A percentile compares a stretch with the other conserved stretches of the same genome.
Conservation (phyloP, 2,797 vertebrate genomes). For the Euphonia xanthogaster region DNA sequence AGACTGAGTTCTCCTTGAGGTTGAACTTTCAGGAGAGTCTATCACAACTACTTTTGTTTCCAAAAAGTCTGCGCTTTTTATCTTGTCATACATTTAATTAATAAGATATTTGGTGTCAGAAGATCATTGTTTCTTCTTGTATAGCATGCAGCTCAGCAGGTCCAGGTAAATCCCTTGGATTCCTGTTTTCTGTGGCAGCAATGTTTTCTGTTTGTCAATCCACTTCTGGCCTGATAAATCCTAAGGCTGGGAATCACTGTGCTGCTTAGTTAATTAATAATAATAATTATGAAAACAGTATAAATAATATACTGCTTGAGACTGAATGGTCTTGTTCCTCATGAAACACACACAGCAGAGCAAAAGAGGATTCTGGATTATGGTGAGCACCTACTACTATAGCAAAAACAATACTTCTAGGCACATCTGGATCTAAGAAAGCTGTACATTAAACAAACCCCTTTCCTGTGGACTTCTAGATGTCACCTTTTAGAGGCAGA, state of each 20-base stretch:
- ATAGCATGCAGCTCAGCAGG: background rate
- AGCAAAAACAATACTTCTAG: background rate
- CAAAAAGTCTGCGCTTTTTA: background rate
- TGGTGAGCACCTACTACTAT: background rate
- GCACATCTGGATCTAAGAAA: background rate
- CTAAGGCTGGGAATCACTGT: background rate
- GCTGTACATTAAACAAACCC: accelerated
- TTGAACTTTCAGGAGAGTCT: background rate
- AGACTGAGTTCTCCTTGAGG: background rate
- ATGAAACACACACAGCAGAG: background rate
- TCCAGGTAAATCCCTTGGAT: background rate
- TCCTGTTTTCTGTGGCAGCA: background rate
- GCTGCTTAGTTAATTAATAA: background rate
- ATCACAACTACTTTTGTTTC: background rate
- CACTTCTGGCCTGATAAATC: background rate
- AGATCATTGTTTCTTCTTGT: background rate
- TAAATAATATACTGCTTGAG: background rate
- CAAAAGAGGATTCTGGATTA: background rate
- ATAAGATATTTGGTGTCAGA: background rate
- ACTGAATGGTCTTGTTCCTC: background rate
- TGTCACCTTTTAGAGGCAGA: background rate
- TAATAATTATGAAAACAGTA: background rate
- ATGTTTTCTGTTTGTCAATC: background rate
- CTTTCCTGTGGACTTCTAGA: background rate
- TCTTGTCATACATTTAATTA: background rate